Evolutionary conservation across 35 echinoderm and acorn worm genomes (phyloP).

Genomic region (Lytechinus variegatus): DNA sequence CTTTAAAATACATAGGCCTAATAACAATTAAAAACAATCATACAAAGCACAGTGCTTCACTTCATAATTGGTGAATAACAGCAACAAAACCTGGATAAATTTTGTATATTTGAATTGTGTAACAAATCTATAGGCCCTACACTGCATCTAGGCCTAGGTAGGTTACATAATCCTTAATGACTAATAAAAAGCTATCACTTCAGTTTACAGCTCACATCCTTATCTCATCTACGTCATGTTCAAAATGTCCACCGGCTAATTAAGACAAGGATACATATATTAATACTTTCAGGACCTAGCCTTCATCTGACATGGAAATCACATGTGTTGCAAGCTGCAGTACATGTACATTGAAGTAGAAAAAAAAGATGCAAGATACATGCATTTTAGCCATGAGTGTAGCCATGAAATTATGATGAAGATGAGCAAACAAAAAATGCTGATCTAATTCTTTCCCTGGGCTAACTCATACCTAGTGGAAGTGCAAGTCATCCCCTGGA

Average conservation of each 20-base stretch:
- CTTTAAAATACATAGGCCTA: no score
- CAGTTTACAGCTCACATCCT: neutral
- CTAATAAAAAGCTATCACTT: no score
- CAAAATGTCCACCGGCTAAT: neutral
- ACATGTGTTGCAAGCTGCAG: neutral
- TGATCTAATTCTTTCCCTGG: neutral
- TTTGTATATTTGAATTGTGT: no score
- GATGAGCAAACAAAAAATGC: neutral
- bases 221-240: neutral
- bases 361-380: neutral
- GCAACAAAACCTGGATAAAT: no score
- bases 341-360: neutral
- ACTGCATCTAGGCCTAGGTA: no score
- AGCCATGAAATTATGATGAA: neutral
- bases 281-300: neutral
- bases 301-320: neutral
- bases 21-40: no score
- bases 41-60: no score
- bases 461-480: neutral
- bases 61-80: no score
- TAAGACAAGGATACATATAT: neutral
- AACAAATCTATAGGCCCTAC: no score
- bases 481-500: neutral
- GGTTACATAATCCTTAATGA: no score
- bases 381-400: neutral